phyloP scores from a whole-genome alignment of 92 coral and sea anemone genomes.

The Plumapathes pennacea region DNA sequence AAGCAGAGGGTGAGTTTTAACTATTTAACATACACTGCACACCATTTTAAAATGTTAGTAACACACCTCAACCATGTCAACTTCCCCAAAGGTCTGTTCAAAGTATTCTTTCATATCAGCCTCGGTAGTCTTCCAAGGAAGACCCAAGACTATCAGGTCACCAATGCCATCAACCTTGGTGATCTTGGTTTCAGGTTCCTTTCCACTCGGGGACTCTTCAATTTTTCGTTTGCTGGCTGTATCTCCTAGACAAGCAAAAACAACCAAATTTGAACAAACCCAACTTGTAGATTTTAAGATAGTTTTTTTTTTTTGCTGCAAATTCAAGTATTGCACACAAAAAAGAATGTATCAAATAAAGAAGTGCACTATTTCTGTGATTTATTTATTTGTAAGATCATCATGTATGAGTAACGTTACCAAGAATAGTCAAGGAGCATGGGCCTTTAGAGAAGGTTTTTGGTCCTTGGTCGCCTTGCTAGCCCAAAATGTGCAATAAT shows the following conservation, averaged over 20 bases:
- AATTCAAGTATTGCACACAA: too few relatives aligned
- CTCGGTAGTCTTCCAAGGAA: constrained; percentile 88
- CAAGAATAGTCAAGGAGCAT: too few relatives aligned
- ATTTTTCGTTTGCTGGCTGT: constrained; percentile 90
- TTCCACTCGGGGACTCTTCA: constrained; percentile 89
- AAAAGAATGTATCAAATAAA: too few relatives aligned
- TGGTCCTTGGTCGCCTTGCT: too few relatives aligned
- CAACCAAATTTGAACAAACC: neutral
- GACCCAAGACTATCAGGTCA: constrained; percentile 87
- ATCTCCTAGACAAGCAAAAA: too few relatives aligned
- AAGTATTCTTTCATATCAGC: constrained; percentile 87
- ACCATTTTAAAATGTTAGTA: neutral
- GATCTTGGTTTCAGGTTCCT: constrained; percentile 86
- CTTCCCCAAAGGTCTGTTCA: constrained; percentile 78
- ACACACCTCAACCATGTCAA: constrained; percentile 80
- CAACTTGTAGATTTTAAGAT: neutral
- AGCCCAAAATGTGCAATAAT: too few relatives aligned
- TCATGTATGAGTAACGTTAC: neutral
- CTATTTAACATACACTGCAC: neutral
- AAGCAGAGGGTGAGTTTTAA: neutral
- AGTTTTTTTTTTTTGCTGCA: neutral
- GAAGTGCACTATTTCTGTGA: too few relatives aligned
- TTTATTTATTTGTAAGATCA: too few relatives aligned
- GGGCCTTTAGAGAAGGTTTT: too few relatives aligned
- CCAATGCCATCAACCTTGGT: constrained; percentile 80